Conservation (phyloP, 2,888 invertebrate species). For the Drosophila hamatofila region DNA sequence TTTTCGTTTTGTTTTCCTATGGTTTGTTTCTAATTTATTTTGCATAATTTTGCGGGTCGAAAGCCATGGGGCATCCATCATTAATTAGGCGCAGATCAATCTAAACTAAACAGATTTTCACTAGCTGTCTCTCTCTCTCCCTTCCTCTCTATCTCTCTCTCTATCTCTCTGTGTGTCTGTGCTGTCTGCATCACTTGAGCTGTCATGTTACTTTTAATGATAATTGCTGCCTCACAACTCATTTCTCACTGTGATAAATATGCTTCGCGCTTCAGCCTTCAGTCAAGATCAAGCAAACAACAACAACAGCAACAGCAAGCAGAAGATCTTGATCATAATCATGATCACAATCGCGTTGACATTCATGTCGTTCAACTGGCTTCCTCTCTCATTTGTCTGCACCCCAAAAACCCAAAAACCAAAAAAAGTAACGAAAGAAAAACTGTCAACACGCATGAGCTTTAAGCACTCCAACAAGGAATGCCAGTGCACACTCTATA, state of each 20-base stretch:
- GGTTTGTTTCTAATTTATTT: not conserved
- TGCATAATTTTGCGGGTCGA: slow-evolving; percentile 60
- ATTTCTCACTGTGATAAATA: slow-evolving; percentile 81
- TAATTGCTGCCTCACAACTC: slow-evolving; percentile 81
- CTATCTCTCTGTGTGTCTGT: not conserved
- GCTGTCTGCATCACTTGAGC: slow-evolving; percentile 36
- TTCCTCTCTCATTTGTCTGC: slow-evolving; percentile 35
- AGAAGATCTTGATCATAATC: slow-evolving; percentile 25
- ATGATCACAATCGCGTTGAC: slow-evolving; percentile 41
- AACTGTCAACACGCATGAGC: slow-evolving; percentile 44
- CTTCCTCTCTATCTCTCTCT: slow-evolving; percentile 8
- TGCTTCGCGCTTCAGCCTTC: slow-evolving; percentile 43
- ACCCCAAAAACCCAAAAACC: slow-evolving; percentile 42
- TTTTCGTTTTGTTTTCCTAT: slow-evolving; percentile 30
- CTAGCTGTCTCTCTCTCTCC: not conserved
- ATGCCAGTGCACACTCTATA: slow-evolving; percentile 7
- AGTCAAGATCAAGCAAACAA: slow-evolving; percentile 10
- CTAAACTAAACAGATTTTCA: slow-evolving; percentile 18
- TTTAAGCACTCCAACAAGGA: slow-evolving; percentile 16
- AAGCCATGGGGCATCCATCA: slow-evolving; percentile 61
- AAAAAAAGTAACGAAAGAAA: not conserved
- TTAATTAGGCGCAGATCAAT: slow-evolving; percentile 71
- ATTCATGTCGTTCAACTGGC: slow-evolving; percentile 47
- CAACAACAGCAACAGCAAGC: not conserved
- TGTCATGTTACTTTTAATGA: slow-evolving; percentile 82